These are phyloP conservation scores for Leptinotarsa defecta DNA, from an alignment of 1,140 invertebrate species.

Conservation along the genomic window DNA sequence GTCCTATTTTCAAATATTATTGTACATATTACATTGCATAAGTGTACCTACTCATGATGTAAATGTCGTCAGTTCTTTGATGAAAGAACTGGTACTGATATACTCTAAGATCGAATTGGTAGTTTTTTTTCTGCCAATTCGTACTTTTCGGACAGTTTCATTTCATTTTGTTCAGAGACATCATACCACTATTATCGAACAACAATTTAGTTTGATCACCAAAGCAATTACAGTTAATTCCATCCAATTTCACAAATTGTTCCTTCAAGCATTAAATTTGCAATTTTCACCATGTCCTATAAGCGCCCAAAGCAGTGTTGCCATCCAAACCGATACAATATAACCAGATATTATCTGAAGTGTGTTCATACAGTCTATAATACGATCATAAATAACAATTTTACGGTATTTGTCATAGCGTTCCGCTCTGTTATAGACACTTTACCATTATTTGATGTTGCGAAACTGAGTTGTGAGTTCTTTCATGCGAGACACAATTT, in stretches of 20 bases:
- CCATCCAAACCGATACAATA: neutral
- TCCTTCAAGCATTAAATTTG: neutral
- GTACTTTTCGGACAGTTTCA: too few relatives aligned
- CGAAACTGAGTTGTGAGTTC: neutral
- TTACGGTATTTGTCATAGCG: neutral
- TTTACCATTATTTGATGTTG: neutral
- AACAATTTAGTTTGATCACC: too few relatives aligned
- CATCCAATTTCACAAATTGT: neutral
- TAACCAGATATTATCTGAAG: neutral
- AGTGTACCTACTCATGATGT: too few relatives aligned
- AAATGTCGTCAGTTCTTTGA: too few relatives aligned
- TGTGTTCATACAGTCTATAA: neutral
- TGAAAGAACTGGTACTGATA: too few relatives aligned
- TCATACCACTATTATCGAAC: too few relatives aligned
- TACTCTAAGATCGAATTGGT: too few relatives aligned
- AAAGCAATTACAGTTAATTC: neutral
- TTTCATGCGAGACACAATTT: neutral
- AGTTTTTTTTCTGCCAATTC: too few relatives aligned
- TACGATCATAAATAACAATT: slow-evolving; percentile 3
- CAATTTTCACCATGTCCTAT: neutral
- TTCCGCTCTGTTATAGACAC: neutral
- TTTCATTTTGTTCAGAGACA: too few relatives aligned
- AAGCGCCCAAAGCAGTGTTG: neutral
- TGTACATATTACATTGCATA: too few relatives aligned
- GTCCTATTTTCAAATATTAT: too few relatives aligned